These are phyloP conservation scores for Heliconius nattereri DNA, from an alignment of 1,140 invertebrate species.

Conservation along the genomic window DNA sequence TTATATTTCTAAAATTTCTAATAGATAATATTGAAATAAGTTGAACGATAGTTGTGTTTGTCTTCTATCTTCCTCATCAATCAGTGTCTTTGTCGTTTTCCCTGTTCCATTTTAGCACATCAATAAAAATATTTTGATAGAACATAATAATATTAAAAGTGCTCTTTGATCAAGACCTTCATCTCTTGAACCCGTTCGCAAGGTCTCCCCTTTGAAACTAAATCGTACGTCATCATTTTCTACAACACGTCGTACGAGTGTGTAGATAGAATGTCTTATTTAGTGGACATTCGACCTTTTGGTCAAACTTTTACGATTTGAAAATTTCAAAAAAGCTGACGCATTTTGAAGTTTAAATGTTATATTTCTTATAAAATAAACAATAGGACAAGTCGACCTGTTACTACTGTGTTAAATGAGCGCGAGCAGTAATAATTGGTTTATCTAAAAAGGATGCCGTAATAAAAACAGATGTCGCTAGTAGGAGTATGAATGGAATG, in stretches of 20 bases:
- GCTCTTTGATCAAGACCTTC: constrained; percentile 23
- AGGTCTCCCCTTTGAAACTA: constrained; percentile 23
- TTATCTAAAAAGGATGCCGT: neutral
- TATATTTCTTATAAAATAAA: neutral
- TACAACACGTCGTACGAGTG: constrained; percentile 8
- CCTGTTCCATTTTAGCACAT: neutral
- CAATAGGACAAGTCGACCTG: neutral
- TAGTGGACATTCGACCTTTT: neutral
- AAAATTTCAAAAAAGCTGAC: neutral
- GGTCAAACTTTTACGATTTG: too few species aligned
- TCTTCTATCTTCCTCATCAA: neutral
- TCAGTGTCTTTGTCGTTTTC: neutral
- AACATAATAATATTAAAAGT: constrained; percentile 12
- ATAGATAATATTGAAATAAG: neutral
- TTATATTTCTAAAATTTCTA: neutral
- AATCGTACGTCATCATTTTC: constrained; percentile 29
- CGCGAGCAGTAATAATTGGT: neutral
- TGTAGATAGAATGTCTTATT: neutral
- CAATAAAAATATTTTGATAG: neutral
- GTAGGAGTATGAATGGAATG: neutral
- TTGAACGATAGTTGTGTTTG: neutral
- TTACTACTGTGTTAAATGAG: neutral
- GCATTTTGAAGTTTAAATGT: neutral
- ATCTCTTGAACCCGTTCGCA: constrained; percentile 28
- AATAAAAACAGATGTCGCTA: constrained; percentile 8